Conservation (phyloP, 1,140 invertebrate genomes). For the Gerris buenoi region DNA sequence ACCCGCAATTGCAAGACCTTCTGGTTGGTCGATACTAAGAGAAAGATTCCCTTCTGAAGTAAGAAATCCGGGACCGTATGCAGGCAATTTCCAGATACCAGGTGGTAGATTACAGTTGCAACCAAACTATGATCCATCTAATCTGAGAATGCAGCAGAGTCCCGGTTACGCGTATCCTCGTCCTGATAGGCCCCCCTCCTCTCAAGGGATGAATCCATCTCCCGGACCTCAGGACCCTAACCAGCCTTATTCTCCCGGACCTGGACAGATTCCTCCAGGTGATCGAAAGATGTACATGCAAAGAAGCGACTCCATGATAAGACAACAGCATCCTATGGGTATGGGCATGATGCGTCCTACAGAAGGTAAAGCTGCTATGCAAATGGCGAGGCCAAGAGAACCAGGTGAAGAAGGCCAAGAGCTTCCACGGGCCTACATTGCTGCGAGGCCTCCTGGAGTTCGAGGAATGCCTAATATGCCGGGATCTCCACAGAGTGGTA, state of each 20-base stretch:
- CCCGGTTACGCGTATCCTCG: not conserved
- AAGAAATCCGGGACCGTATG: not conserved
- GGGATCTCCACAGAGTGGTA: not conserved
- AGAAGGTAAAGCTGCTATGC: not conserved
- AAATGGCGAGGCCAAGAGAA: not conserved
- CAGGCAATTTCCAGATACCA: not conserved
- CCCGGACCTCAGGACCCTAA: not conserved
- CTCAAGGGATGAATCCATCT: not conserved
- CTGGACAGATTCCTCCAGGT: not conserved
- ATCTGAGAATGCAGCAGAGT: not conserved
- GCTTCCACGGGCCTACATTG: not conserved
- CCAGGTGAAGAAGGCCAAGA: no score
- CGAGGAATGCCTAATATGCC: slow-evolving; percentile 1
- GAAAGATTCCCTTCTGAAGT: not conserved
- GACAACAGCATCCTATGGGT: not conserved
- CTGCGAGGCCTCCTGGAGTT: slow-evolving; percentile 3
- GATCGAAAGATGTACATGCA: not conserved
- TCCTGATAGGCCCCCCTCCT: not conserved
- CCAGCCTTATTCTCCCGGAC: not conserved
- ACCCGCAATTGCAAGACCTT: not conserved
- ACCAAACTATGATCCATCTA: not conserved
- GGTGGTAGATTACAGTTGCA: not conserved
- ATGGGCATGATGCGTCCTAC: not conserved
- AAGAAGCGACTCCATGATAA: not conserved
- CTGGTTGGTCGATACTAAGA: not conserved